phyloP scores from a whole-genome alignment of 1,140 invertebrate genomes.

The Conopomorpha cramerella region DNA sequence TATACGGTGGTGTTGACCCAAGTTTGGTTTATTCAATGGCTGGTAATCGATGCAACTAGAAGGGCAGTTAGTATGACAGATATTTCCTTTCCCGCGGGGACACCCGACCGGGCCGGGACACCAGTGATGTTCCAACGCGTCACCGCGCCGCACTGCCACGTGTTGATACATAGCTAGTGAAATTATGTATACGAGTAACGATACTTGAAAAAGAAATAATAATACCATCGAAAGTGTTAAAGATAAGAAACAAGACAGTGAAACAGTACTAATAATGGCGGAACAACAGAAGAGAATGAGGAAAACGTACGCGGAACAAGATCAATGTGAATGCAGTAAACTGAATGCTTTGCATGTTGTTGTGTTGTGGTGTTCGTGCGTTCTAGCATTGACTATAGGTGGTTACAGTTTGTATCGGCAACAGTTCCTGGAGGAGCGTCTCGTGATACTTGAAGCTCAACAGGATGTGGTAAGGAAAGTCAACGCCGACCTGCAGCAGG shows the following conservation, averaged over 20 bases:
- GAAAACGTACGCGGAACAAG: slow-evolving; percentile 13
- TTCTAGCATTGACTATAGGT: slow-evolving; percentile 24
- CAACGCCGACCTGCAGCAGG: slow-evolving; percentile 8
- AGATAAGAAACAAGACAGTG: not conserved
- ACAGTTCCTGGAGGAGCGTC: slow-evolving; percentile 28
- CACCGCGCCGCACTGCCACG: slow-evolving; percentile 11
- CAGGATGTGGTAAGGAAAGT: slow-evolving; percentile 17
- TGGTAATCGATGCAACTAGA: slow-evolving; percentile 44
- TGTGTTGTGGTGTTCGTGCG: slow-evolving; percentile 41
- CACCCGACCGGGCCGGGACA: slow-evolving; percentile 4
- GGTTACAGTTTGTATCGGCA: slow-evolving; percentile 33
- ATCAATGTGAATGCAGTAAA: slow-evolving; percentile 1
- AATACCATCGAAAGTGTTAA: no score
- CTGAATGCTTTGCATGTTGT: slow-evolving; percentile 24
- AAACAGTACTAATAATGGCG: slow-evolving; percentile 14
- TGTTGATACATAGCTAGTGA: not conserved
- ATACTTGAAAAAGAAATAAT: no score
- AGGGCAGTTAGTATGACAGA: slow-evolving; percentile 45
- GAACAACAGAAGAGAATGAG: slow-evolving; percentile 12
- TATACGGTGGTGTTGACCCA: slow-evolving; percentile 48
- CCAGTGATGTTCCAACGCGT: slow-evolving; percentile 12
- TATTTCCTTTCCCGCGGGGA: slow-evolving; percentile 49
- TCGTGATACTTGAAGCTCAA: slow-evolving; percentile 26
- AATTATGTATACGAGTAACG: not conserved
- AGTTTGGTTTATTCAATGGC: slow-evolving; percentile 39